Evolutionary conservation across 64 coral and sea anemone genomes (phyloP).

Genomic region (Montipora capricornis): DNA sequence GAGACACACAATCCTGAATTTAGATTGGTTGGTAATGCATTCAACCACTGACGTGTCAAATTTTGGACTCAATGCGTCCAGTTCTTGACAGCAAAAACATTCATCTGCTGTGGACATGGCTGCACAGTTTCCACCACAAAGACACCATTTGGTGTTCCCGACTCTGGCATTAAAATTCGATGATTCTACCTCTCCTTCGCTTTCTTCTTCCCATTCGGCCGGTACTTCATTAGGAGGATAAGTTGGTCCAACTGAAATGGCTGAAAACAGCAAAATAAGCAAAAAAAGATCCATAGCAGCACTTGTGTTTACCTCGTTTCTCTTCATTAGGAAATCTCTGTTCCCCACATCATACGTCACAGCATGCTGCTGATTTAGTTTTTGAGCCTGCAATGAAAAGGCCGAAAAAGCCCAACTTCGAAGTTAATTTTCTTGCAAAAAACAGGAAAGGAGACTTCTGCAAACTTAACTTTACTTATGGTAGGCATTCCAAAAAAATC

Average conservation of each 20-base stretch:
- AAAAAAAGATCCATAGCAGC: too few species aligned
- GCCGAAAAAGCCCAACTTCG: too few species aligned
- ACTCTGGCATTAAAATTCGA: neutral
- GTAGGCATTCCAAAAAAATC: too few species aligned
- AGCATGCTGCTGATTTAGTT: too few species aligned
- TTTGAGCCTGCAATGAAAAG: too few species aligned
- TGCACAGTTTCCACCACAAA: neutral
- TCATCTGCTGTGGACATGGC: neutral
- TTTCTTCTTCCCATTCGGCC: neutral
- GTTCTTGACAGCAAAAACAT: neutral
- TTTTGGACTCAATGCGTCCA: slow-evolving; percentile 36
- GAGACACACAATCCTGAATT: slow-evolving; percentile 35
- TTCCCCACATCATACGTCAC: too few species aligned
- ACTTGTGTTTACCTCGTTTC: too few species aligned
- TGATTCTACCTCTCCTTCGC: neutral
- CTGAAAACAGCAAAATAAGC: neutral
- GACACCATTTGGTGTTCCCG: slow-evolving; percentile 35
- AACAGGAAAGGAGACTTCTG: too few species aligned
- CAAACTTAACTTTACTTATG: too few species aligned
- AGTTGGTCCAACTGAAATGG: neutral
- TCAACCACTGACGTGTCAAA: slow-evolving; percentile 20
- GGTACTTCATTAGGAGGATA: slow-evolving; percentile 24
- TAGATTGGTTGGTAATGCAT: slow-evolving; percentile 28
- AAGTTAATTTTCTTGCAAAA: too few species aligned
- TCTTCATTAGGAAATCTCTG: too few species aligned